Conservation (phyloP, 2,113 vertebrate species). For the Suricata suricatta region DNA sequence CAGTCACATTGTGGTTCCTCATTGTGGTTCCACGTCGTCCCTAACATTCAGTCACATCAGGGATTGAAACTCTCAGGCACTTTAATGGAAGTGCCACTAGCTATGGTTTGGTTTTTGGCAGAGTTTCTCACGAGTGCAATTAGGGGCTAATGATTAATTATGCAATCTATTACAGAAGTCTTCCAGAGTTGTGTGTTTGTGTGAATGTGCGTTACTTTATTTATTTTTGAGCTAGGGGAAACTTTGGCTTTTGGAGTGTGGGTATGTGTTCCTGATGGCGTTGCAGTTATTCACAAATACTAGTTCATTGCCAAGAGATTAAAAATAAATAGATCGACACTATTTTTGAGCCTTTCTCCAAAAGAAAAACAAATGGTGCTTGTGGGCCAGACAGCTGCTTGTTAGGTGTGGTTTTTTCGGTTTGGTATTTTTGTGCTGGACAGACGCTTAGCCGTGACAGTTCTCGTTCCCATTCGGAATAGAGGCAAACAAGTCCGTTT, state of each 20-base stretch:
- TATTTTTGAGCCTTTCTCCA: constrained; percentile 57
- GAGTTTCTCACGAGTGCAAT: neutral
- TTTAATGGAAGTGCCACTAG: neutral
- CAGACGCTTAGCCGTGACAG: constrained; percentile 28
- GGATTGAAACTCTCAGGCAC: neutral
- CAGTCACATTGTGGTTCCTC: neutral
- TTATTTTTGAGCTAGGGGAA: constrained; percentile 28
- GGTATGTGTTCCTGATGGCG: constrained; percentile 58
- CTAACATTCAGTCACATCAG: neutral
- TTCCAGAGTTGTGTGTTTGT: constrained; percentile 18
- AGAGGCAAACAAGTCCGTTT: constrained; percentile 70
- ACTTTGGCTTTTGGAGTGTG: neutral
- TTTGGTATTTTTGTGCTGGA: constrained; percentile 68
- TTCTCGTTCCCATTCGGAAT: constrained; percentile 63
- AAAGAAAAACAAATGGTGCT: constrained; percentile 49
- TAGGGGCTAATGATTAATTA: constrained; percentile 9
- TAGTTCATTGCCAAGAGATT: constrained; percentile 71
- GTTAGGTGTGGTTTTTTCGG: constrained; percentile 56
- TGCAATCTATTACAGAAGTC: neutral
- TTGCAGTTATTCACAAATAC: constrained; percentile 55
- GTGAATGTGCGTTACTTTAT: neutral
- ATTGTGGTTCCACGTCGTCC: neutral
- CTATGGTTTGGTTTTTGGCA: neutral
- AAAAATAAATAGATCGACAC: constrained; percentile 70
- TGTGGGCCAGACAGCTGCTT: constrained; percentile 63